These are phyloP conservation scores for Palythoa grandiflora DNA, from an alignment of 92 coral and sea anemone species.

Conservation along the genomic window DNA sequence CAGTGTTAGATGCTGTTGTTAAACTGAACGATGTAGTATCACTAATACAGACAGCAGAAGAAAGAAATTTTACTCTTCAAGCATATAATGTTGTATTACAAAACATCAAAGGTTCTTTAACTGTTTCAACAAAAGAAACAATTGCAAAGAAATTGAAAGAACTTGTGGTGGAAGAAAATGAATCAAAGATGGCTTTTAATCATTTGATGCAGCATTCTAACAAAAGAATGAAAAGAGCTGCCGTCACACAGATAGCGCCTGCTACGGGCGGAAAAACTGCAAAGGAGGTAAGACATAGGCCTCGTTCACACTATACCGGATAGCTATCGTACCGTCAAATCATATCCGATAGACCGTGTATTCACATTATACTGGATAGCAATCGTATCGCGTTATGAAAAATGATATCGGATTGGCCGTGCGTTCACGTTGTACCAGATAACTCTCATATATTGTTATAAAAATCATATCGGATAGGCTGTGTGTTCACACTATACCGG, in stretches of 20 bases:
- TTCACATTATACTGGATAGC: too few species aligned
- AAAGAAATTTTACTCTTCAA: conserved; percentile 8
- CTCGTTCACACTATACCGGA: too few species aligned
- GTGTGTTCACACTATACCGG: too few species aligned
- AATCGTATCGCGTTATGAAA: too few species aligned
- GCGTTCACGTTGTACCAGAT: too few species aligned
- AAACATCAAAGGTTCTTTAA: not conserved
- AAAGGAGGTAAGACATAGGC: not conserved
- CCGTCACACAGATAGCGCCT: not conserved
- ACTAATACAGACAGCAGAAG: not conserved
- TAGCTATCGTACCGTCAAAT: too few species aligned
- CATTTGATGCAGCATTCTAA: not conserved
- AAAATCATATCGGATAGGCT: too few species aligned
- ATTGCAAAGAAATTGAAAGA: conserved; percentile 16
- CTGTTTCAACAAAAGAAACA: not conserved
- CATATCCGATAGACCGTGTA: too few species aligned
- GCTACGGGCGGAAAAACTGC: not conserved
- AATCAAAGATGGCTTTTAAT: not conserved
- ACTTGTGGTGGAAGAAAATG: not conserved
- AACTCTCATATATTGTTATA: too few species aligned
- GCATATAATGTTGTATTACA: not conserved
- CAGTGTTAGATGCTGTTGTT: not conserved
- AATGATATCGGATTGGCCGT: too few species aligned
- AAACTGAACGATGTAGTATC: not conserved
- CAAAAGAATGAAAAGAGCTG: conserved; percentile 3